Evolutionary conservation across 2,888 invertebrate species (phyloP).

Genomic region (Melolontha melolontha): DNA sequence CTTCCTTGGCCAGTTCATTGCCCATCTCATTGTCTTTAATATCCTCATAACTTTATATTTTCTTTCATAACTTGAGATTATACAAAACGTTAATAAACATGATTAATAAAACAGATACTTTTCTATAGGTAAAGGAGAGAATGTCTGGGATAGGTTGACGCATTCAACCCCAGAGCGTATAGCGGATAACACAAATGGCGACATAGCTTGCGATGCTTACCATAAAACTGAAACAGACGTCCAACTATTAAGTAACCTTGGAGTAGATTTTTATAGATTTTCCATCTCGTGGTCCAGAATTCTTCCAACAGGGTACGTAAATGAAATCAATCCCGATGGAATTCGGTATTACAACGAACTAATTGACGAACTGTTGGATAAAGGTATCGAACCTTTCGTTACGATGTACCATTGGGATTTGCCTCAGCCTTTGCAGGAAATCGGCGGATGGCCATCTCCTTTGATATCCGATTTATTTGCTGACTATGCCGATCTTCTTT

Average conservation of each 20-base stretch:
- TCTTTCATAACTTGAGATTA: too few relatives aligned
- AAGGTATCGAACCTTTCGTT: conserved; percentile 71
- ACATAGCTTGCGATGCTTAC: conserved; percentile 77
- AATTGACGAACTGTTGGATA: conserved; percentile 68
- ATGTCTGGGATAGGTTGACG: conserved; percentile 77
- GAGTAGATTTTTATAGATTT: conserved; percentile 71
- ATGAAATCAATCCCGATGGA: conserved; percentile 71
- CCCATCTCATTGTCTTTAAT: too few relatives aligned
- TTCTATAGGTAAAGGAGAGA: conserved; percentile 71
- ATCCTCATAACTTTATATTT: too few relatives aligned
- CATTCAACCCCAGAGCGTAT: conserved; percentile 68
- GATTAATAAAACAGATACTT: too few relatives aligned
- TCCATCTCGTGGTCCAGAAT: conserved; percentile 78
- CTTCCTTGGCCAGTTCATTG: too few relatives aligned
- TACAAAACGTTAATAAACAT: too few relatives aligned
- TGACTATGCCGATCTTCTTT: conserved; percentile 71
- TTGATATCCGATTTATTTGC: conserved; percentile 71
- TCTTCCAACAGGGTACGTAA: conserved; percentile 70
- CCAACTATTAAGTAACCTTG: conserved; percentile 68
- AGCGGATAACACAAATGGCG: conserved; percentile 69
- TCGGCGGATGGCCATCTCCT: conserved; percentile 76
- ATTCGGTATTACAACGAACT: conserved; percentile 74
- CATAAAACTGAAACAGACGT: conserved; percentile 74
- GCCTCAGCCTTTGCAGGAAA: conserved; percentile 69
- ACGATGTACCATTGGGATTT: conserved; percentile 77